Evolutionary conservation across 2,888 invertebrate species (phyloP), one percentile per base, ranked within the genome.

Genomic region (Arge pagana): DNA sequence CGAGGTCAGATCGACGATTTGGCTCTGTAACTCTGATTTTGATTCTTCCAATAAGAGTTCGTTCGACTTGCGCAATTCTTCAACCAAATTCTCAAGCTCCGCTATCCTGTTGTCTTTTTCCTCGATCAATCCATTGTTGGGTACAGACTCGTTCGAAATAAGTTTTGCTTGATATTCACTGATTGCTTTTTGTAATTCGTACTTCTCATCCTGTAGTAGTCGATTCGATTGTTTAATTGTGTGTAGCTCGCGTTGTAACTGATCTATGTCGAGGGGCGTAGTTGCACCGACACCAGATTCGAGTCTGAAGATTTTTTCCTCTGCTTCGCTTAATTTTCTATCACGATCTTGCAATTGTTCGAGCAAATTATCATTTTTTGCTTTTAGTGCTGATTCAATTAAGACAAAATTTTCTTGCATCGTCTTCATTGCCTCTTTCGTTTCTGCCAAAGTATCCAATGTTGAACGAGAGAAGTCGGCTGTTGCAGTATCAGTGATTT

Each of bases 351-450:
- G 77, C 48, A 86, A 72, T 58, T 84, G 81, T 30, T 78, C 70
- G 18, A 82, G 65, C 35, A 87, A 74, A 61, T 78, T 79, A 26
- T 79, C 78, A 61, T 83, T 86, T 70, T 89, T 87, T 15, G 84
- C 81, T 67, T 86, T 88, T 81, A 89, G 85, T 55, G 86, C 84
- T 40, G 80, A 78, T 77, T 91, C 90, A 71, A 86, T 82, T 8
- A 81, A 78, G 33, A 87, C 79, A 70, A 90, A 89, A 72, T 87
- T 87, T 66, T 87, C 85, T 75, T 92, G 91, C 87, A 90, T 88
- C 64, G 85, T 82, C 62, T 83, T 83, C 87, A 90, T 88, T 72
- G 89, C 88, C 60, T 87, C 85, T 66, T 85, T 85, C 6, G 89
- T 89, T 55, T 91, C 89, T 68, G 90, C 87, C 45, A 90, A 79